Base-by-base conservation (phyloP, 1,140 invertebrate species). In the Thaumatotibia leucotreta region DNA sequence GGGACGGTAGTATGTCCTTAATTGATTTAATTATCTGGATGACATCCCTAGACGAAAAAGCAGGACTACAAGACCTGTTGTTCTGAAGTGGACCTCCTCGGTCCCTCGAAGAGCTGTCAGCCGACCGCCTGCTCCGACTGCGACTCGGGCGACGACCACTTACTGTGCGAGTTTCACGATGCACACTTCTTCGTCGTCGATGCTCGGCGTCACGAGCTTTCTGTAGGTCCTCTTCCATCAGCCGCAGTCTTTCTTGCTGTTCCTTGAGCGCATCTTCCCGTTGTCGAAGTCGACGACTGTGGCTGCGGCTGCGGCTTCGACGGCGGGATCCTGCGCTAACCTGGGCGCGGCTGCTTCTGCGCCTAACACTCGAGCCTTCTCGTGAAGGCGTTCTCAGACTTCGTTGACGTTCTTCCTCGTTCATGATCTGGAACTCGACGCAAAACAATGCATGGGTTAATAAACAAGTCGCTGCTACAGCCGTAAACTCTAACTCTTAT, bases 31-130 rank as follows among this genome's bases (percentile, higher is more conserved):
- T 65, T 3, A 65, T 54, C 1, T 65, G 23, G 2, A 58, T 24
- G 17, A 65, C 64, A 24, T 65, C 64, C 23, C 33, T 65, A 54
- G 27, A 17, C 5, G 64, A 54, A 39, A 65, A 65, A 54, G 29
- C 2, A 20, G 64, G 64, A 35, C 49, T 65, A 65, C 39, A 31
- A 22, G 64, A 65, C 45, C 64, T 52, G 29, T 20, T 52, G 10
- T 20, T 20, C 4, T 17, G 64, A n/a, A n/a, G n/a, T 6, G 10
- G 33, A 2, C 20, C 22, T 11, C 0, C 62, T 14, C 27, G 45
- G 1, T 22, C 17, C 20, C 61, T 20, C 6, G 39, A 20, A 5
- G 3, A n/a, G 29, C 11, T 14, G 6, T 29, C 22, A 10, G 22
- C 17, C 5, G n/a, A 31, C 27, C 14, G 20, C 24, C 52, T 24